Percentiles rank a stretch among this genome's conserved stretches.
phyloP scores from a whole-genome alignment of 1,140 invertebrate genomes.

The Zaprionus tsacasi region DNA sequence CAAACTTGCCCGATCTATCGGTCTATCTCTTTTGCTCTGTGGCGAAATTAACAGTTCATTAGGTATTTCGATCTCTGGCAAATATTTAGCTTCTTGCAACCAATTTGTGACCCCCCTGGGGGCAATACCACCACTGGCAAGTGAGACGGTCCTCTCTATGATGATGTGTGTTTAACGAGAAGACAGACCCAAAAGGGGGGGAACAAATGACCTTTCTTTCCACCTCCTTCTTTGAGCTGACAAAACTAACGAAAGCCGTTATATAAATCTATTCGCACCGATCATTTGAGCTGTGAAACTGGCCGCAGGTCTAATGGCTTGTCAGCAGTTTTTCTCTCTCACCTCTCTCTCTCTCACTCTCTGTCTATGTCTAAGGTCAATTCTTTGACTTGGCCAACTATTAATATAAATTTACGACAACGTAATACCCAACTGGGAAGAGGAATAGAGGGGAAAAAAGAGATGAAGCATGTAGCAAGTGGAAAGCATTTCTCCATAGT shows the following conservation, averaged over 20 bases:
- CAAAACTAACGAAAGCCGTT: slow-evolving; percentile 65
- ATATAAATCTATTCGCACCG: slow-evolving; percentile 63
- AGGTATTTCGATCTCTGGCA: slow-evolving; percentile 58
- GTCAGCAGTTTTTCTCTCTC: background rate
- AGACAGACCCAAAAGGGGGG: background rate
- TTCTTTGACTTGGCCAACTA: slow-evolving; percentile 5
- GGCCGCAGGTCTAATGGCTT: slow-evolving; percentile 25
- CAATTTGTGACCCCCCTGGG: slow-evolving; percentile 40
- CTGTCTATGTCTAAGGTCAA: slow-evolving; percentile 13
- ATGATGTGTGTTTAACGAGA: slow-evolving; percentile 37
- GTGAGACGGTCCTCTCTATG: slow-evolving; percentile 39
- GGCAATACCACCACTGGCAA: slow-evolving; percentile 15
- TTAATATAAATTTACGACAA: background rate
- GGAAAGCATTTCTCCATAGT: background rate
- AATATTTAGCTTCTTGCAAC: slow-evolving; percentile 61
- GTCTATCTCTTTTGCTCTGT: slow-evolving; percentile 15
- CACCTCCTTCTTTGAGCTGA: slow-evolving; percentile 19
- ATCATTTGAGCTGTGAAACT: slow-evolving; percentile 44
- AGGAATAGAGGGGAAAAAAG: background rate
- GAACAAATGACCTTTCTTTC: slow-evolving; percentile 8
- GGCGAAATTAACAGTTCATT: slow-evolving; percentile 79
- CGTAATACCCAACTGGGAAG: slow-evolving; percentile 8
- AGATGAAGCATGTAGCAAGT: background rate
- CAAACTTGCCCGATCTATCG: background rate
- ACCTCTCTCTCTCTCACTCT: background rate